phyloP scores from a whole-genome alignment of 2,113 vertebrate genomes.

The Dicrurus megarhynchus region DNA sequence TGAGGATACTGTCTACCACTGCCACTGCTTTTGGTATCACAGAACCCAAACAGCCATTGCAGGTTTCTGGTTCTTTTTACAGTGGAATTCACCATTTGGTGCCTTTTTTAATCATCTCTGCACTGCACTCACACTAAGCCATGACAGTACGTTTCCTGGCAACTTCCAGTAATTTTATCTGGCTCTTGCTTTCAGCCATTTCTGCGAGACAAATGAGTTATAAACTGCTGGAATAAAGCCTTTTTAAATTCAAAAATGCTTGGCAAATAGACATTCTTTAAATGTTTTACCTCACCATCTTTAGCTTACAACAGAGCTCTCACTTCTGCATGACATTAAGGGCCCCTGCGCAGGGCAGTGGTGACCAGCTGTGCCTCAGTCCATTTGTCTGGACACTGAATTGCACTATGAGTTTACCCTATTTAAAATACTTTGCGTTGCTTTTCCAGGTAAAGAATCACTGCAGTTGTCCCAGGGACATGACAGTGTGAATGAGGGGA shows the following conservation, averaged over 20 bases:
- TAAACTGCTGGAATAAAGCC: neutral
- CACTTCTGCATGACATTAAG: fast-evolving
- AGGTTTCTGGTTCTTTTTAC: neutral
- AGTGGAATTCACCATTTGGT: neutral
- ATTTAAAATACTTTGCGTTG: neutral
- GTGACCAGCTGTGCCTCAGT: neutral
- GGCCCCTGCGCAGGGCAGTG: neutral
- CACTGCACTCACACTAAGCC: fast-evolving
- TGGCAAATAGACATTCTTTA: neutral
- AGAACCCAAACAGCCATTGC: neutral
- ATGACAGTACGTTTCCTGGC: neutral
- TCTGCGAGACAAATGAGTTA: neutral
- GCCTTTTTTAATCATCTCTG: neutral
- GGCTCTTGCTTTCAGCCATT: neutral
- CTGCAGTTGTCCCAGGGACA: neutral
- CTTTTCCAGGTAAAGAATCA: neutral
- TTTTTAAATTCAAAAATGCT: neutral
- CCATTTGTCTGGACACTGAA: neutral
- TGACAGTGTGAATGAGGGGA: fast-evolving
- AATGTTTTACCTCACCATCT: neutral
- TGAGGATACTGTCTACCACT: fast-evolving
- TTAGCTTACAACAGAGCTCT: neutral
- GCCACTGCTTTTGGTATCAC: neutral
- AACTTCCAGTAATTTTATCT: conserved; percentile 11
- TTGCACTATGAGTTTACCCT: neutral